Base-by-base conservation (phyloP, 2,113 vertebrate species). In the Chloropsis hardwickii region DNA sequence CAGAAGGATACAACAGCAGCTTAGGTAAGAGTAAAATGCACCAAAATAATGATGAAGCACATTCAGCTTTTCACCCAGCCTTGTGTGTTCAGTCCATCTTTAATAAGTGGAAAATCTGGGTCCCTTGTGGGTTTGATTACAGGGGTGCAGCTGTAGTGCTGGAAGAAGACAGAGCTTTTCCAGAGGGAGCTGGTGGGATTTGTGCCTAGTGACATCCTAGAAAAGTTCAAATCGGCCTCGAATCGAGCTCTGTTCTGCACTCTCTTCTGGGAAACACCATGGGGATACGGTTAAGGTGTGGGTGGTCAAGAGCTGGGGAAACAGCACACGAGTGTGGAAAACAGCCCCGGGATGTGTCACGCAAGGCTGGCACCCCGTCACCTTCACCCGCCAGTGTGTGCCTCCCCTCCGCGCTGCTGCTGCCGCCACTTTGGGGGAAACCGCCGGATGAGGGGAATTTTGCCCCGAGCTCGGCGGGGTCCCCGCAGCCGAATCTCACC, bases 371-470 rank as follows among this genome's bases (percentile, higher is more conserved):
- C 60, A 35, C 5, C 14, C 77, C 6, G 3, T 13, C 20, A 9
- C 45, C 33, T 58, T 20, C 39, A 7, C 2, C 15, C 0, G 0
- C 8, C 14, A 39, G 22, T 1, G 23, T 4, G 22, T 4, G 10
- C 42, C 45, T 77, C 31, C 8, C 1, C 5, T n/a, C 42, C 1
- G 1, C 1, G 5, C 40, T 45, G 27, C 58, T 35, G 39, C 76
- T 20, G 14, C 62, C 4, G 1, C 50, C 35, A 6, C 51, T 71
- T 12, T 4, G 15, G n/a, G 21, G 25, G 20, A 51, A 37, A 56
- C 4, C 0, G 0, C 12, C 2, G 0, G 9, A 10, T 12, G 18
- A 28, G 35, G 4, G 0, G 4, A 27, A 37, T 13, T 40, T 16
- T 14, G 22, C 20, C 5, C 65, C 1, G 7, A 58, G 60, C 37